Evolutionary conservation across 2,113 vertebrate genomes (phyloP).

Genomic region (Microcebus tavaratra): DNA sequence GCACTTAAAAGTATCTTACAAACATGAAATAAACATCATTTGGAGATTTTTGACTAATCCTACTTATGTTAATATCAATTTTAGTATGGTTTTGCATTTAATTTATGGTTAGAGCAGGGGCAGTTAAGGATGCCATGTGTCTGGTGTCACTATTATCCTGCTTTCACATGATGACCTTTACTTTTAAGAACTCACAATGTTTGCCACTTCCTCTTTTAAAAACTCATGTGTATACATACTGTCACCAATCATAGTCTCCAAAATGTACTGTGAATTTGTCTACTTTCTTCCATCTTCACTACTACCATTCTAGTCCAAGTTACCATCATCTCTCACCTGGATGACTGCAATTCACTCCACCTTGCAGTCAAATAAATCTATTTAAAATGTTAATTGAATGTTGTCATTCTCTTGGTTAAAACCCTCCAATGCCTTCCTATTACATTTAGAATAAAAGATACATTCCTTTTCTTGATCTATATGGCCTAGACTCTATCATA

Average conservation of each 20-base stretch:
- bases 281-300: neutral
- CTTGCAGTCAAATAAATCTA: neutral
- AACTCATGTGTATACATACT: neutral
- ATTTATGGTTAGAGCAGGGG: neutral
- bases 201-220: neutral
- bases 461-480: neutral
- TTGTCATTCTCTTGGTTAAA: neutral
- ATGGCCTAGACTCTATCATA: neutral
- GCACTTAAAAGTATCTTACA: neutral
- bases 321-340: neutral
- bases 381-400: neutral
- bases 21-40: neutral
- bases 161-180: neutral
- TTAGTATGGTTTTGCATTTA: slow-evolving; percentile 25
- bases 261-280: neutral
- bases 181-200: neutral
- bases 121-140: neutral
- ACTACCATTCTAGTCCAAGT: neutral
- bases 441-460: neutral
- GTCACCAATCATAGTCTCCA: neutral
- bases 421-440: neutral
- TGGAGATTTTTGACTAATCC: neutral
- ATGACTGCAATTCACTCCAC: neutral
- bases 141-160: neutral
- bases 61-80: neutral